Conservation (phyloP, 2,797 vertebrate genomes). For the Australoheros facetus region DNA sequence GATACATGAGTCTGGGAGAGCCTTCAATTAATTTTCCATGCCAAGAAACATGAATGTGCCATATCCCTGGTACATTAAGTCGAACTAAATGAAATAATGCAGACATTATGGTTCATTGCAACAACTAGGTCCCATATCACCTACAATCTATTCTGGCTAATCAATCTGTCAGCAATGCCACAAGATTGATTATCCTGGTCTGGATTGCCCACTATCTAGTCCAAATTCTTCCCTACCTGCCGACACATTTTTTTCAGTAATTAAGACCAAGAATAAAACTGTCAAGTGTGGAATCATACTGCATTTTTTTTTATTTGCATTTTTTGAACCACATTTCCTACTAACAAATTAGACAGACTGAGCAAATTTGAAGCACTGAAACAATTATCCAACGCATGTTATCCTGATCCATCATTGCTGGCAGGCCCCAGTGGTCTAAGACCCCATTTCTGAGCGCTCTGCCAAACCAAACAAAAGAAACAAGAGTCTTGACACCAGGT, state of each 20-base stretch:
- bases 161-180: slow-evolving; percentile 73
- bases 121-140: slow-evolving; percentile 77
- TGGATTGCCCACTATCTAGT: slow-evolving; percentile 29
- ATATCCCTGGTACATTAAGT: slow-evolving; percentile 72
- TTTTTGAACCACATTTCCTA: neutral
- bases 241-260: neutral
- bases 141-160: slow-evolving; percentile 78
- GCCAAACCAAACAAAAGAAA: neutral
- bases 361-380: neutral
- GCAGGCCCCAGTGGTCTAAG: neutral
- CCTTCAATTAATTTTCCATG: slow-evolving; percentile 72
- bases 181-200: slow-evolving; percentile 68
- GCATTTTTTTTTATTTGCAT: neutral
- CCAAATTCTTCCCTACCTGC: slow-evolving; percentile 14
- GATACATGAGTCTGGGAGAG: slow-evolving; percentile 63
- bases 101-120: slow-evolving; percentile 80
- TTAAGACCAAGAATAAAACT: slow-evolving; percentile 12
- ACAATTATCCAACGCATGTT: too few relatives aligned
- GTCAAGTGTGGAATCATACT: neutral
- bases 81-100: slow-evolving; percentile 81
- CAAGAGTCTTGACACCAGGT: neutral
- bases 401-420: neutral
- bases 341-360: neutral
- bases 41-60: slow-evolving; percentile 61
- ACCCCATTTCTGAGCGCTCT: neutral